Percentiles rank a stretch among this genome's conserved stretches.
phyloP scores from a whole-genome alignment of 2,888 invertebrate species.

The Ennomos quercinarius region DNA sequence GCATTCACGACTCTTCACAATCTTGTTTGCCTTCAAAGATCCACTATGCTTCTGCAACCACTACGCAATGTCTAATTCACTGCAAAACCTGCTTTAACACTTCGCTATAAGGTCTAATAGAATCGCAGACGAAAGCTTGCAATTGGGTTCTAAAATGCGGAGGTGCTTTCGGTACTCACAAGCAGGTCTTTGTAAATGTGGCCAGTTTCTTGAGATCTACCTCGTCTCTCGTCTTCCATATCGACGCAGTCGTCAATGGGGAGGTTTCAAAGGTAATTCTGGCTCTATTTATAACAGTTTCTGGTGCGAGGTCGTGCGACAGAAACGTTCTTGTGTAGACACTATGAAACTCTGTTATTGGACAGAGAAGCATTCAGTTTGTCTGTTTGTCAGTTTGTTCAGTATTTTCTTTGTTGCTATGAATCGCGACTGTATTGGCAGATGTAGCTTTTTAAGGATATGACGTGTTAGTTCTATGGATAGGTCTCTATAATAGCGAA shows the following conservation, averaged over 20 bases:
- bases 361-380: constrained; percentile 75
- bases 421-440: constrained; percentile 76
- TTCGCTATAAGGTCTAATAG: constrained; percentile 52
- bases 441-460: constrained; percentile 48
- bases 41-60: constrained; percentile 54
- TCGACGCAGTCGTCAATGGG: constrained; percentile 43
- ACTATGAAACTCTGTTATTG: constrained; percentile 81
- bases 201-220: constrained; percentile 66
- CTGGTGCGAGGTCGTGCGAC: constrained; percentile 74
- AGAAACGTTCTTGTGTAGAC: constrained; percentile 76
- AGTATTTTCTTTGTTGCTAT: constrained; percentile 78
- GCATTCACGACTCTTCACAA: constrained; percentile 72
- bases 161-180: constrained; percentile 78
- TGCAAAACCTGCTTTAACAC: constrained; percentile 64
- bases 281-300: constrained; percentile 59
- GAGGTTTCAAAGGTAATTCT: constrained; percentile 45
- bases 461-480: constrained; percentile 38
- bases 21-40: constrained; percentile 79
- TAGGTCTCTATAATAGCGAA: constrained; percentile 8
- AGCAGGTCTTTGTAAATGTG: constrained; percentile 75
- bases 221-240: constrained; percentile 53
- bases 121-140: constrained; percentile 60
- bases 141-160: constrained; percentile 74
- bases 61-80: constrained; percentile 36
- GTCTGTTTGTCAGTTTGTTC: constrained; percentile 68